A percentile compares a stretch with the other conserved stretches of the same genome.
These are phyloP conservation scores for Schizopygopsis malacanthus DNA, from an alignment of 2,797 vertebrate genomes.

Conservation along the genomic window DNA sequence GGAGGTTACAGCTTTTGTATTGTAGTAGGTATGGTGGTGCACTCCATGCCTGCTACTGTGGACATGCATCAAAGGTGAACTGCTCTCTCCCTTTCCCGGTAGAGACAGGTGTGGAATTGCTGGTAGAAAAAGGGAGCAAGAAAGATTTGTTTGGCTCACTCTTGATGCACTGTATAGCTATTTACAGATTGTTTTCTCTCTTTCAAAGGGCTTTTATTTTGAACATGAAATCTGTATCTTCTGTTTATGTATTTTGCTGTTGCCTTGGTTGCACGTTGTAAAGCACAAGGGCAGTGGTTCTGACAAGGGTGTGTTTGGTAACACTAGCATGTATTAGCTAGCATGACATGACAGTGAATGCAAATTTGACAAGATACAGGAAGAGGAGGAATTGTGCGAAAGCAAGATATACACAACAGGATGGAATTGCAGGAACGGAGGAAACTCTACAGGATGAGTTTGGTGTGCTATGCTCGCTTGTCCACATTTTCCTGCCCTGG, in stretches of 20 bases:
- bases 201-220: not conserved
- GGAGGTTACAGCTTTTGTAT: constrained; percentile 24
- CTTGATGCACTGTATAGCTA: not conserved
- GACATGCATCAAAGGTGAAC: constrained; percentile 52
- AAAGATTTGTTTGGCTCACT: not conserved
- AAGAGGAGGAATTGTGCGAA: constrained; percentile 51
- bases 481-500: constrained; percentile 47
- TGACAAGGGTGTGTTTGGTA: constrained; percentile 35
- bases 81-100: constrained; percentile 3
- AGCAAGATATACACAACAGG: constrained; percentile 56
- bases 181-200: not conserved
- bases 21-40: constrained; percentile 39
- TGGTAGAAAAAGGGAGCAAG: not conserved
- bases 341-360: constrained; percentile 22
- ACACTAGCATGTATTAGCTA: not conserved
- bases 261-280: not conserved
- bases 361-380: constrained; percentile 51
- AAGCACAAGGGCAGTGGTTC: constrained; percentile 13
- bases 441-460: constrained; percentile 54
- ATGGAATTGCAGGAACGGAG: constrained; percentile 52
- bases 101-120: constrained; percentile 8
- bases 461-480: constrained; percentile 22
- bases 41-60: constrained; percentile 42
- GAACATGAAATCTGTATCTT: not conserved
- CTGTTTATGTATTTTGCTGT: not conserved